Evolutionary conservation across 2,888 invertebrate species (phyloP).

Genomic region (Leuctra nigra): DNA sequence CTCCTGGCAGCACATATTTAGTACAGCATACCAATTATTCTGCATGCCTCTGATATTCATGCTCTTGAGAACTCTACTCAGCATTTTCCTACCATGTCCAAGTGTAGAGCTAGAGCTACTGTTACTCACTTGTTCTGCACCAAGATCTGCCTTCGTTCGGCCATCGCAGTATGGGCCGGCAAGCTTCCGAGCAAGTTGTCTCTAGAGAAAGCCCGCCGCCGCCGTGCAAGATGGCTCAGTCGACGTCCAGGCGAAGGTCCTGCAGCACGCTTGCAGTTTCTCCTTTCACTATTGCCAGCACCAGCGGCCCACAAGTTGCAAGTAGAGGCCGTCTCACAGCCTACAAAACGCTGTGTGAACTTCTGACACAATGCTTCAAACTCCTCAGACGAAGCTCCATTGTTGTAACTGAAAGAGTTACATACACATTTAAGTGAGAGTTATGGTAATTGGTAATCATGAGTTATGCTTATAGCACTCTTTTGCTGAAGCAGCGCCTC

Average conservation of each 20-base stretch:
- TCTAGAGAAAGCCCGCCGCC: slow-evolving; percentile 69
- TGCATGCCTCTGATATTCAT: too few species aligned
- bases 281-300: slow-evolving; percentile 54
- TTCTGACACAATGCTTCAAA: slow-evolving; percentile 58
- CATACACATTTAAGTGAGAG: too few species aligned
- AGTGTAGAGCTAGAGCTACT: too few species aligned
- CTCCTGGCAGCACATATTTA: too few species aligned
- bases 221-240: slow-evolving; percentile 66
- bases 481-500: too few species aligned
- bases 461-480: too few species aligned
- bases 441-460: too few species aligned
- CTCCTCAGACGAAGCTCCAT: slow-evolving; percentile 60
- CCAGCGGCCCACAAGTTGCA: slow-evolving; percentile 54
- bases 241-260: slow-evolving; percentile 67
- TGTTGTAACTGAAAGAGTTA: slow-evolving; percentile 56
- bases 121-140: neutral
- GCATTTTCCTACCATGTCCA: too few species aligned
- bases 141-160: slow-evolving; percentile 42
- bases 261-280: slow-evolving; percentile 34
- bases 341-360: slow-evolving; percentile 63
- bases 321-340: slow-evolving; percentile 65
- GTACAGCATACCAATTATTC: too few species aligned
- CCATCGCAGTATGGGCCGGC: slow-evolving; percentile 43
- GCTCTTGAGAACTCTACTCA: too few species aligned
- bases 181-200: slow-evolving; percentile 49